Percentiles rank a stretch among this genome's conserved stretches.
Evolutionary conservation across 2,113 vertebrate genomes (phyloP).

Genomic region (Aphyosemion australe): DNA sequence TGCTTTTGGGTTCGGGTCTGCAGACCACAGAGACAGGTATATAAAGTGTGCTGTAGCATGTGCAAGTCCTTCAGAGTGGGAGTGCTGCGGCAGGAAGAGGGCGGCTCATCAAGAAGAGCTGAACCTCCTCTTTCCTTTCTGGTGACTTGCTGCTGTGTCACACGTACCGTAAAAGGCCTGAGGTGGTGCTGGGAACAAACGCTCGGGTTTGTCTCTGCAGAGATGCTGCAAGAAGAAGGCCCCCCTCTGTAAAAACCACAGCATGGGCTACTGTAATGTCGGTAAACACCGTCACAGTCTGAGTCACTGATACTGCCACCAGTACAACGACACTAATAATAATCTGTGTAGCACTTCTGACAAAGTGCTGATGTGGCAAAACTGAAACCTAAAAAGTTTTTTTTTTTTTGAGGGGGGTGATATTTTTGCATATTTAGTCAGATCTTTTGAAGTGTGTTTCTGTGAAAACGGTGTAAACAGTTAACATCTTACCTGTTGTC

Average conservation of each 20-base stretch:
- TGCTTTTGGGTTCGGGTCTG: not conserved
- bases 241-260: constrained; percentile 49
- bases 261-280: constrained; percentile 32
- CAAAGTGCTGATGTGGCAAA: not conserved
- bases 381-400: not conserved
- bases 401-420: too few species aligned
- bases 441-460: too few species aligned
- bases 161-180: constrained; percentile 54
- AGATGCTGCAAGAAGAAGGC: constrained; percentile 42
- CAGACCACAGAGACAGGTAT: too few species aligned
- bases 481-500: too few species aligned
- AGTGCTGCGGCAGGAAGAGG: constrained; percentile 46
- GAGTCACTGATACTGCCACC: constrained; percentile 32
- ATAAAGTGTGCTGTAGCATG: not conserved
- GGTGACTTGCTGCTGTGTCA: constrained; percentile 49
- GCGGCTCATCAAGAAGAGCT: constrained; percentile 4
- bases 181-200: constrained; percentile 48
- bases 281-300: constrained; percentile 27
- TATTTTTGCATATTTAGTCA: too few species aligned
- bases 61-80: not conserved
- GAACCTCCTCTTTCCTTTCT: constrained; percentile 54
- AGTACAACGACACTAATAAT: not conserved
- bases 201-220: constrained; percentile 15
- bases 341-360: not conserved
- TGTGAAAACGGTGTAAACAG: too few species aligned